These are phyloP conservation scores for Lordiphosa collinella DNA, from an alignment of 1,140 invertebrate genomes.

Conservation along the genomic window DNA sequence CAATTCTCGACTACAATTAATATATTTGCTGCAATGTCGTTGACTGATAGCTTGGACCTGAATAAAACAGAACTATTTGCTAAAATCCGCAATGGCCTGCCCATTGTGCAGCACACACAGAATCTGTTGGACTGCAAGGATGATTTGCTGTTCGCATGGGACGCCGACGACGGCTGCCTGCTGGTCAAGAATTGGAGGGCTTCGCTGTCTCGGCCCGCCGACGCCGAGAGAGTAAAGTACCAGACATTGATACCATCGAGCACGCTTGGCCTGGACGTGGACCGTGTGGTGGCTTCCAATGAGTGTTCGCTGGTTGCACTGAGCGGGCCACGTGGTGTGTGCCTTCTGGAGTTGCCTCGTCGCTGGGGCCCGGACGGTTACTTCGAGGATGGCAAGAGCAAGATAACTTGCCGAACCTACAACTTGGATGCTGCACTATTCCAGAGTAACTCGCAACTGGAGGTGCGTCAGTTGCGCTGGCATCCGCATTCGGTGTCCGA, in stretches of 20 bases:
- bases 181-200: conserved; percentile 68
- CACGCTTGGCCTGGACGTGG: conserved; percentile 68
- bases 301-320: conserved; percentile 73
- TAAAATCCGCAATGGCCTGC: conserved; percentile 58
- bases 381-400: conserved; percentile 68
- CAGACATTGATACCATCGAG: conserved; percentile 73
- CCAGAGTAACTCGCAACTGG: conserved; percentile 81
- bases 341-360: conserved; percentile 78
- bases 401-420: conserved; percentile 80
- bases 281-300: conserved; percentile 73
- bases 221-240: conserved; percentile 19
- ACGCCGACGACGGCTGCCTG: conserved; percentile 47
- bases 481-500: conserved; percentile 89
- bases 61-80: conserved; percentile 58
- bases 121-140: conserved; percentile 75
- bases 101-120: conserved; percentile 52
- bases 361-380: conserved; percentile 76
- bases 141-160: conserved; percentile 72
- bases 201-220: too few species aligned
- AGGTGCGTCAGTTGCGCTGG: conserved; percentile 87
- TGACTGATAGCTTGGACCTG: conserved; percentile 57
- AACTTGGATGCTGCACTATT: conserved; percentile 84
- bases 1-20: background rate
- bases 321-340: conserved; percentile 70
- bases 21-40: conserved; percentile 38